Evolutionary conservation across 2,113 vertebrate genomes (phyloP).

Genomic region (Corythoichthys haematopterus): DNA sequence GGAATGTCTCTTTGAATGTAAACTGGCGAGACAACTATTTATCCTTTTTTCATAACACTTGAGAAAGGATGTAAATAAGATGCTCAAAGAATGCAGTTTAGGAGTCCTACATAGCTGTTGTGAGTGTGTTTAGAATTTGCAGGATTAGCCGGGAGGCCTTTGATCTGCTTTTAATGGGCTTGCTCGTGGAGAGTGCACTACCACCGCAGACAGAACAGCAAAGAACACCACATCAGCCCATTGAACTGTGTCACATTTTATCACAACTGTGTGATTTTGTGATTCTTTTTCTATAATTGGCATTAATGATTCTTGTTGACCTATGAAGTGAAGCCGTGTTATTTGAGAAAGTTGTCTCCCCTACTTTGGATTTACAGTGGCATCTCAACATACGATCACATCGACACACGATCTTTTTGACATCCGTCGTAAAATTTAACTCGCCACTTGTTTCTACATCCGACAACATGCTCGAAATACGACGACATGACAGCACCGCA

Average conservation of each 20-base stretch:
- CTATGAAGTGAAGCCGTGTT: not conserved
- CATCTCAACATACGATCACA: not conserved
- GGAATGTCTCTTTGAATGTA: constrained; percentile 28
- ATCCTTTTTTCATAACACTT: constrained; percentile 11
- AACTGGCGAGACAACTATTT: constrained; percentile 12
- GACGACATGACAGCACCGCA: too few species aligned
- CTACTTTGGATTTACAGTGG: not conserved
- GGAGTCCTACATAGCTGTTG: constrained; percentile 22
- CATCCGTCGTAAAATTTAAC: too few species aligned
- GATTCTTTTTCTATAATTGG: constrained; percentile 41
- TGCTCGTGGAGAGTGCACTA: constrained; percentile 29
- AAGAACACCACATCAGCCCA: constrained; percentile 30
- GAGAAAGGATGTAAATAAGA: constrained; percentile 18
- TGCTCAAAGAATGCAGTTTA: constrained; percentile 14
- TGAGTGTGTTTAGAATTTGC: constrained; percentile 48
- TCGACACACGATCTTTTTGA: too few species aligned
- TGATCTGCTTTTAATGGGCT: constrained; percentile 62
- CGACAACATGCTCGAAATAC: too few species aligned
- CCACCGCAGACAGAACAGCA: constrained; percentile 25
- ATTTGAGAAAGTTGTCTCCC: not conserved
- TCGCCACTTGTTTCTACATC: too few species aligned
- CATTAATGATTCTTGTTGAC: not conserved
- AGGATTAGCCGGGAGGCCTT: constrained; percentile 52
- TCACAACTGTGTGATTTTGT: constrained; percentile 16
- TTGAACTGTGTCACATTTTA: constrained; percentile 45